phyloP scores from a whole-genome alignment of 2,797 vertebrate genomes.

The Zenarchopterus dispar region DNA sequence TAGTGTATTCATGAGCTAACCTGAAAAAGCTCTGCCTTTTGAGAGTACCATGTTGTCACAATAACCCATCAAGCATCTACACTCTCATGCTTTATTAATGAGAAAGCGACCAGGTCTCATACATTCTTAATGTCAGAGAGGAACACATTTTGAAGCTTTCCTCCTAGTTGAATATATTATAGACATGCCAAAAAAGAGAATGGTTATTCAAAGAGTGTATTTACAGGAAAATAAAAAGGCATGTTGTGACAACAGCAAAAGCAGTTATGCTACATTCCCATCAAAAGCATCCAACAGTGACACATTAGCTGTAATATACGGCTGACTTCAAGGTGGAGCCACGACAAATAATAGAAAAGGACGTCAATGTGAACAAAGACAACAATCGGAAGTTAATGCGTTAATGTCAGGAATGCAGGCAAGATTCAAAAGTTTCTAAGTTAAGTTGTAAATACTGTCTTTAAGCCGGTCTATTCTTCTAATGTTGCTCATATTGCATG shows the following conservation, averaged over 20 bases:
- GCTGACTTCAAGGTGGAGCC: conserved; percentile 8
- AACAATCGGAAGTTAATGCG: conserved; percentile 3
- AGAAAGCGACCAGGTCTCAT: conserved; percentile 48
- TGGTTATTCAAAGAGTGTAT: conserved; percentile 17
- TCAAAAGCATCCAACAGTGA: conserved; percentile 21
- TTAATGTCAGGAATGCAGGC: not conserved
- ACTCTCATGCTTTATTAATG: conserved; percentile 52
- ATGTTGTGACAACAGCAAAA: conserved; percentile 6
- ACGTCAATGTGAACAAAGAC: conserved; percentile 28
- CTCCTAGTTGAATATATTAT: conserved; percentile 49
- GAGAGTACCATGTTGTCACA: conserved; percentile 8
- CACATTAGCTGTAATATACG: not conserved
- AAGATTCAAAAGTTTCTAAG: not conserved
- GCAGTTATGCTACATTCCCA: conserved; percentile 5
- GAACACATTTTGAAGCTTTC: conserved; percentile 37
- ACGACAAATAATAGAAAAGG: not conserved
- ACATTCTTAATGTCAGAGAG: conserved; percentile 53
- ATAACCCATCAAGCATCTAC: conserved; percentile 30
- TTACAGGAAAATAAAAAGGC: conserved; percentile 22
- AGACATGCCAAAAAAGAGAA: conserved; percentile 31
- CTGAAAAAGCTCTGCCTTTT: conserved; percentile 6
- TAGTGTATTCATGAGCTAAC: conserved; percentile 7
- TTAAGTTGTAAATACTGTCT: conserved; percentile 1
- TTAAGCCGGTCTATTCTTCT: conserved; percentile 15
- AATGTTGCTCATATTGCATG: conserved; percentile 8